Conservation (phyloP, 2,888 invertebrate genomes). For the Ochropleura leucogaster region DNA sequence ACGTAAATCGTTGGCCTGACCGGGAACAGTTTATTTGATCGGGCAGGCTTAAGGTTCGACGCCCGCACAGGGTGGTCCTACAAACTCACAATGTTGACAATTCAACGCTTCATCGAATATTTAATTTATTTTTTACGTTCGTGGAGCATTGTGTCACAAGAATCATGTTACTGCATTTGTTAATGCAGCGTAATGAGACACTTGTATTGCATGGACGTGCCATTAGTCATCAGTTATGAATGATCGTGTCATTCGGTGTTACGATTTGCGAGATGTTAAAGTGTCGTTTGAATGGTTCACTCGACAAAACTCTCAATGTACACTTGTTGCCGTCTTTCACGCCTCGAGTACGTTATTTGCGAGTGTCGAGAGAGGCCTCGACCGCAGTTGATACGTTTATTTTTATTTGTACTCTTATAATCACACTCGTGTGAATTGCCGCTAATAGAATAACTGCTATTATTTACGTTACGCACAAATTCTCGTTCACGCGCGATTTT, state of each 20-base stretch:
- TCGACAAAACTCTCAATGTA: slow-evolving; percentile 50
- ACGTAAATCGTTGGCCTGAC: slow-evolving; percentile 76
- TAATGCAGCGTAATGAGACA: slow-evolving; percentile 65
- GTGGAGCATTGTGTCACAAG: slow-evolving; percentile 51
- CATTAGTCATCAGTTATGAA: slow-evolving; percentile 65
- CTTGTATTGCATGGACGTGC: slow-evolving; percentile 59
- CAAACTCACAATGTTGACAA: slow-evolving; percentile 65
- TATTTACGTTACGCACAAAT: slow-evolving; percentile 61
- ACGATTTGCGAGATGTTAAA: slow-evolving; percentile 51
- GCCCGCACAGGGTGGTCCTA: slow-evolving; percentile 78
- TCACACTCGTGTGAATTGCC: slow-evolving; percentile 67
- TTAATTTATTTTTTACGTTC: slow-evolving; percentile 58
- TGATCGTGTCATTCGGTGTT: slow-evolving; percentile 65
- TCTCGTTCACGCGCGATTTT: slow-evolving; percentile 41
- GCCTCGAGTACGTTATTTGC: slow-evolving; percentile 45
- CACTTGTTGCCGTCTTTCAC: slow-evolving; percentile 56
- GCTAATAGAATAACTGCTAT: slow-evolving; percentile 67
- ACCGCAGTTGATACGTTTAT: slow-evolving; percentile 36
- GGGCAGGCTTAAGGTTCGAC: slow-evolving; percentile 75
- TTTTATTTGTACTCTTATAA: slow-evolving; percentile 49
- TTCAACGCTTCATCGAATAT: slow-evolving; percentile 64
- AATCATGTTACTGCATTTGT: slow-evolving; percentile 66
- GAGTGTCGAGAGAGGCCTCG: slow-evolving; percentile 38
- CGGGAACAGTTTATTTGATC: slow-evolving; percentile 80
- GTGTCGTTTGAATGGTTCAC: slow-evolving; percentile 55